phyloP scores from a whole-genome alignment of 2,888 invertebrate genomes.

The Drosophila anceps region DNA sequence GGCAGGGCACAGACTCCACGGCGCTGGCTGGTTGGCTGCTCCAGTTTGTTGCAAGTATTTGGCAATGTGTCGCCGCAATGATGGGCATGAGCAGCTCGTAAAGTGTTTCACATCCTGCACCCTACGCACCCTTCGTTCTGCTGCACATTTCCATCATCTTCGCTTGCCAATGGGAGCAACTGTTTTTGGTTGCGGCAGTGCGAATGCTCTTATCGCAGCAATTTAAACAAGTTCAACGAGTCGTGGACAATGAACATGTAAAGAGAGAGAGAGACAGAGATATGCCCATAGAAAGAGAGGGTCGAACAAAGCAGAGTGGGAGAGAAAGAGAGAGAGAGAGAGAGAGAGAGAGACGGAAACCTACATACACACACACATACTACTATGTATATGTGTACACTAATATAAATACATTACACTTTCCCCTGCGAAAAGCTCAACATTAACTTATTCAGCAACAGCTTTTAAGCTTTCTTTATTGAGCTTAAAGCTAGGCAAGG shows the following conservation, averaged over 20 bases:
- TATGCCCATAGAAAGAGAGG: background rate
- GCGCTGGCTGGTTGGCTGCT: conserved; percentile 46
- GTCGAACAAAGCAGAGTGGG: background rate
- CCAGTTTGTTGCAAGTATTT: conserved; percentile 46
- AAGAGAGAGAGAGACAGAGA: background rate
- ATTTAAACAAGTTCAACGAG: conserved; percentile 20
- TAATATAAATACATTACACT: background rate
- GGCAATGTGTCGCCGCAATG: conserved; percentile 19
- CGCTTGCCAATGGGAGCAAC: conserved; percentile 7
- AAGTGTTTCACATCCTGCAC: conserved; percentile 16
- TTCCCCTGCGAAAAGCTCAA: conserved; percentile 46
- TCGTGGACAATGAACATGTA: conserved; percentile 11
- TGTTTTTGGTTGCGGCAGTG: conserved; percentile 8
- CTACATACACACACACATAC: background rate
- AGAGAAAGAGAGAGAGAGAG: background rate
- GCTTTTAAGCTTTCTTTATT: background rate
- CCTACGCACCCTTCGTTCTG: background rate
- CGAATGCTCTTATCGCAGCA: conserved; percentile 15
- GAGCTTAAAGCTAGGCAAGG: conserved; percentile 10
- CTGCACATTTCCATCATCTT: conserved; percentile 6
- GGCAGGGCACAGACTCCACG: conserved; percentile 57
- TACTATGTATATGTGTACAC: background rate
- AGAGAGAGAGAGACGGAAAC: background rate
- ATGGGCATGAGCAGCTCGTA: conserved; percentile 13
- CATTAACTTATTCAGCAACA: conserved; percentile 60